Base-by-base conservation (phyloP, 2,113 vertebrate species). In the Muntiacus muntjak region DNA sequence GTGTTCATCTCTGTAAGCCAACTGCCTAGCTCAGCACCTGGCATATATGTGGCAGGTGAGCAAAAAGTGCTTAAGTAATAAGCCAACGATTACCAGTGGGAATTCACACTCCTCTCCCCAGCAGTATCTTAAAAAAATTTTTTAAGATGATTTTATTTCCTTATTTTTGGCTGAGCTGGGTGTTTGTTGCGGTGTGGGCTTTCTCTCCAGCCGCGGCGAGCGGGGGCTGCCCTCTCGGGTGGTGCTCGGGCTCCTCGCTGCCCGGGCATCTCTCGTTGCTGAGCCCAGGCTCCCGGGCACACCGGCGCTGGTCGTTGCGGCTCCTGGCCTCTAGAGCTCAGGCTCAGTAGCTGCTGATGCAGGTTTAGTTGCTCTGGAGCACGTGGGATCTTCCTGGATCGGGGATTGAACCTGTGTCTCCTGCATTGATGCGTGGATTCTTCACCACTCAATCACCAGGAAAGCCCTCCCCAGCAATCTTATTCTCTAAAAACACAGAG, bases 251-350 rank as follows among this genome's bases (percentile, higher is more conserved):
- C 71, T 14, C 3, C 67, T 6, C 67, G 4, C 19, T 12, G 10
- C n/a, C 5, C 5, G 17, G 67, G 9, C 67, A 12, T 71, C 67
- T 43, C 36, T 74, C 2, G 6, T 23, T 25, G 36, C 36, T 43
- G 71, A 43, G 36, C 36, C 17, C 36, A 14, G 71, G 71, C 21
- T 43, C 21, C 19, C 0, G 71, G 67, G 36, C 71, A 26, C 21
- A 7, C 71, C 2, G 21, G 36, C 36, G 13, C 6, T 5, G 2
- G 0, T 1, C 1, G 19, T 6, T 6, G 67, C 3, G 11, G 71
- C 71, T 74, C 1, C 36, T 13, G 36, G 36, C 0, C 36, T 40
- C 67, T 3, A 2, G 19, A 40, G 36, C 67, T 3, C 67, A 13
- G 67, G 10, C 67, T 74, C 67, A 23, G 0, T 23, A 21, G 36